Base-by-base conservation (phyloP, 2,888 invertebrate genomes). In the Andrena camellia region DNA sequence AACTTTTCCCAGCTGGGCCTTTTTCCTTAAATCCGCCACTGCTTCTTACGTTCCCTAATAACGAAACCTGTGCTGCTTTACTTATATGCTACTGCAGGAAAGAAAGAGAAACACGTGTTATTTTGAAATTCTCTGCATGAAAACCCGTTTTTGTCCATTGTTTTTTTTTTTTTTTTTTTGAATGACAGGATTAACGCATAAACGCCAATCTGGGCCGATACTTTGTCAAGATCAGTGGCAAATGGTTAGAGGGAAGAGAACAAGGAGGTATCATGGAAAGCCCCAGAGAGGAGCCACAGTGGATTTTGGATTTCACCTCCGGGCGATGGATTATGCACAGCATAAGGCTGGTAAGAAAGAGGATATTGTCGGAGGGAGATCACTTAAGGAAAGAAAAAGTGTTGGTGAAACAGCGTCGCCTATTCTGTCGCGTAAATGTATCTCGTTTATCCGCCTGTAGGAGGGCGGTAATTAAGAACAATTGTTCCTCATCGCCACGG, bases 231-330 rank as follows among this genome's bases (percentile, higher is more conserved):
- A 69, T 54, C 48, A 52, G 64, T 52, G 4, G 71, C 63, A 80
- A 71, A 59, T 42, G 67, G 35, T 59, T 60, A 64, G 26, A 72
- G 35, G 50, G 10, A 60, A 48, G 52, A 17, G 71, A 64, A 52
- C 31, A 78, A 66, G 52, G 54, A 74, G 52, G 54, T 48, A 31
- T 17, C 20, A 13, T 13, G 63, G 33, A 69, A 77, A 81, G 69
- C 67, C 64, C 42, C 71, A 33, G 31, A 50, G 59, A 52, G 62
- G 72, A 60, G 33, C 59, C 31, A 54, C 72, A 57, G 26, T 57
- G 76, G 79, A 88, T 86, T 88, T 86, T 73, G 81, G 83, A 86
- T 81, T 80, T 85, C 75, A 81, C 77, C 88, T 76, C 26, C 50
- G 54, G 75, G 83, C 86, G 74, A 83, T 85, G 71, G 81, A 86